A percentile compares a stretch with the other conserved stretches of the same genome.
phyloP scores from a whole-genome alignment of 2,797 vertebrate species.

The Holocentrus rufus region DNA sequence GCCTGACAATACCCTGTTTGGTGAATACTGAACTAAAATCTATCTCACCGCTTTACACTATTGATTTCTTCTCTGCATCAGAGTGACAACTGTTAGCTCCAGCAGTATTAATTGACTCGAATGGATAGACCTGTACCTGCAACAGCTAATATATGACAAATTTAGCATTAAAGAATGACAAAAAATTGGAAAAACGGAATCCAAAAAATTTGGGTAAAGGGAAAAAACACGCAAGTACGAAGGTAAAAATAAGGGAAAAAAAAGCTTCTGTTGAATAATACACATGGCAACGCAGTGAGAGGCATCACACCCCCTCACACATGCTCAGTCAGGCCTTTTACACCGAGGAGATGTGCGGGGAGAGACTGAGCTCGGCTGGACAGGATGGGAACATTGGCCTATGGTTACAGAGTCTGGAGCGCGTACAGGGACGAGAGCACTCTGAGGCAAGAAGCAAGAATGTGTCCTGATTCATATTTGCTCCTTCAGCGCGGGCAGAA shows the following conservation, averaged over 20 bases:
- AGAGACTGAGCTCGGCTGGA: neutral
- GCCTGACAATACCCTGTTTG: constrained; percentile 6
- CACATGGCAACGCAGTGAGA: constrained; percentile 1
- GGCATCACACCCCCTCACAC: neutral
- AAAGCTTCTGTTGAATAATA: neutral
- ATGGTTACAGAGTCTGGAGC: neutral
- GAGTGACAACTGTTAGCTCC: neutral
- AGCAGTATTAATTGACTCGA: neutral
- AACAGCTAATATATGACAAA: neutral
- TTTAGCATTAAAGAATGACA: neutral
- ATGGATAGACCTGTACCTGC: too few species aligned
- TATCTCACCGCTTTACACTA: neutral
- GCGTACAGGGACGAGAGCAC: constrained; percentile 19
- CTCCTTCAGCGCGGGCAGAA: constrained; percentile 15
- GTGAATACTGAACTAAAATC: neutral
- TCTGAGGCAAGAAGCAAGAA: neutral
- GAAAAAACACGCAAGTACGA: neutral
- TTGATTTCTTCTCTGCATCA: constrained; percentile 1
- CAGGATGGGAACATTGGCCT: neutral
- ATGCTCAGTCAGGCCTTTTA: neutral
- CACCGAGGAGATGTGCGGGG: neutral
- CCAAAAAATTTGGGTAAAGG: too few species aligned
- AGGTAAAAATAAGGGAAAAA: neutral
- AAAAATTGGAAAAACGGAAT: neutral
- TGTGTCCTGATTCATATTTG: constrained; percentile 1